Evolutionary conservation across 2,888 invertebrate genomes (phyloP).

Genomic region (Lissonota sp.): DNA sequence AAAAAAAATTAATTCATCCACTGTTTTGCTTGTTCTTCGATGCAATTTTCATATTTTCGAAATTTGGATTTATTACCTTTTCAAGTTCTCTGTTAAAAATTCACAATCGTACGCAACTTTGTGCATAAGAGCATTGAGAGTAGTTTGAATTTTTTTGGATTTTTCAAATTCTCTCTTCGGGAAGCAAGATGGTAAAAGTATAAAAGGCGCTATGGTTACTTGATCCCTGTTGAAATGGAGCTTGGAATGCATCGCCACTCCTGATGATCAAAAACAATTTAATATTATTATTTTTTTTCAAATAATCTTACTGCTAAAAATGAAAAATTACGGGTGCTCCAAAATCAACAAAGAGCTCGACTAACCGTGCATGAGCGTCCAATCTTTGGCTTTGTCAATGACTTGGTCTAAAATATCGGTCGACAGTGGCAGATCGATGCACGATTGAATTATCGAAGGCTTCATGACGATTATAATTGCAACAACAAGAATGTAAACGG

Average conservation of each 20-base stretch:
- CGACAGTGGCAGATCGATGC: conserved; percentile 88
- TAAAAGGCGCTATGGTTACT: conserved; percentile 85
- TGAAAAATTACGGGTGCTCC: not conserved
- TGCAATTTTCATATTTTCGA: not conserved
- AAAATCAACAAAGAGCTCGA: not conserved
- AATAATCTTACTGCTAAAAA: not conserved
- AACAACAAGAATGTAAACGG: too few relatives aligned
- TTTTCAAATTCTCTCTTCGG: conserved; percentile 85
- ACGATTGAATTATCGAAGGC: conserved; percentile 84
- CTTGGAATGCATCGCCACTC: conserved; percentile 84
- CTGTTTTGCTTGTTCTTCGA: not conserved
- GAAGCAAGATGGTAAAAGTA: conserved; percentile 85
- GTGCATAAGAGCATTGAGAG: conserved; percentile 86
- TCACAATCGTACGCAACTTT: conserved; percentile 86
- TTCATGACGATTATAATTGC: conserved; percentile 62
- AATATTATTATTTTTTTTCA: conserved; percentile 8
- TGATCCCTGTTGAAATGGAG: conserved; percentile 81
- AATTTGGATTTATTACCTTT: conserved; percentile 70
- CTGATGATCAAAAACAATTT: conserved; percentile 60
- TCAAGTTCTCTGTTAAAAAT: conserved; percentile 84
- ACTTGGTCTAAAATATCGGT: conserved; percentile 85
- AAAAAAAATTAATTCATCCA: not conserved
- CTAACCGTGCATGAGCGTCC: conserved; percentile 86
- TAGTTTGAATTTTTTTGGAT: conserved; percentile 84
- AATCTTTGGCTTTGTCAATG: conserved; percentile 85